A percentile compares a stretch with the other conserved stretches of the same genome.
phyloP scores from a whole-genome alignment of 1,140 invertebrate genomes.

The Cepaea nemoralis region DNA sequence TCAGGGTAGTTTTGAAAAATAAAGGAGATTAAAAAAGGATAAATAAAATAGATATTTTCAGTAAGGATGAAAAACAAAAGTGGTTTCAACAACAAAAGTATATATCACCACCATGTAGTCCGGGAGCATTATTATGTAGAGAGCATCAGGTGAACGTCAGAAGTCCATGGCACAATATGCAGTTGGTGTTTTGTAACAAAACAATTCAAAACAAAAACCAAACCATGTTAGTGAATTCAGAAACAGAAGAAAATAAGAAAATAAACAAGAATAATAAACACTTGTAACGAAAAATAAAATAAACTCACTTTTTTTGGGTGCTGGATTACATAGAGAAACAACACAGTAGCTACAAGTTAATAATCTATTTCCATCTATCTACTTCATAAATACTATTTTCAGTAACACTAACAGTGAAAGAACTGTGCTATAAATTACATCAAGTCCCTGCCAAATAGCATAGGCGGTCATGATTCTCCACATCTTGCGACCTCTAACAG shows the following conservation, averaged over 20 bases:
- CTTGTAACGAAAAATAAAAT: neutral
- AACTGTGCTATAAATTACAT: no score
- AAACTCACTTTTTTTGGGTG: slow-evolving; percentile 26
- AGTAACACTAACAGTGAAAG: no score
- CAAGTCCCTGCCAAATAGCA: no score
- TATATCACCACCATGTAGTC: neutral
- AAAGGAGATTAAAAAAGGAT: neutral
- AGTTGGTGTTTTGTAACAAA: neutral
- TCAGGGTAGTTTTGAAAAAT: neutral
- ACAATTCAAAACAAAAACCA: neutral
- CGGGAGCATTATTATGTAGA: neutral
- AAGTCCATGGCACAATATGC: neutral
- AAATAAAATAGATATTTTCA: neutral
- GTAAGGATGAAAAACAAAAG: neutral
- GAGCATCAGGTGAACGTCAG: neutral
- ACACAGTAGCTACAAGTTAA: neutral
- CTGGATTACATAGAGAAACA: neutral
- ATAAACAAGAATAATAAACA: neutral
- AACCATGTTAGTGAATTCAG: neutral
- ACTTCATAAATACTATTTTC: no score
- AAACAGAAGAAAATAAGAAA: neutral
- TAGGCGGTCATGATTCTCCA: no score
- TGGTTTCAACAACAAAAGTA: neutral
- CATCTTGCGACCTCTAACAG: no score
- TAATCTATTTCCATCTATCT: no score